Base-by-base conservation (phyloP, 1,140 invertebrate genomes). In the Drusus annulatus region DNA sequence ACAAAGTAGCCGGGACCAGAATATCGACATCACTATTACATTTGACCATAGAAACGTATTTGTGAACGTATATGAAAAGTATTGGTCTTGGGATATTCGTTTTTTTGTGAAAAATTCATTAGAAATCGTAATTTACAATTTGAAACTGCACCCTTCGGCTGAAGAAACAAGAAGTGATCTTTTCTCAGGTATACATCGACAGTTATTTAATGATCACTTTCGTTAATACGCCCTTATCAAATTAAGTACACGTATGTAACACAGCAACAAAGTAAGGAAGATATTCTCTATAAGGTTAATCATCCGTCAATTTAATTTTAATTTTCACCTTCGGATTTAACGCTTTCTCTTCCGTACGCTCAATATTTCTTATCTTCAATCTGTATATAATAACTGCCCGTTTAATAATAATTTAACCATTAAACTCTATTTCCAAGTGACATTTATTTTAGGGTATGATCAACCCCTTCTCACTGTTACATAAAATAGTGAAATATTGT, bases 221-320 rank as follows among this genome's bases (percentile, higher is more conserved):
- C n/a, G n/a, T n/a, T n/a, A n/a, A n/a, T n/a, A n/a, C n/a, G n/a
- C n/a, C n/a, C n/a, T 8, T 51, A 45, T 50, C 17, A 50, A 69
- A 69, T 69, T 19, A 21, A 13, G 54, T 31, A 23, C 36, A 69
- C 36, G 65, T 50, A 69, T 50, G 65, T 69, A 69, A 69, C 17
- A 69, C 36, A 4, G 45, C n/a, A 50, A 21, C 62, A 65, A 65
- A 65, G 28, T 13, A 10, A 31, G 10, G 28, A 28, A 65, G 25
- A 25, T 23, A 45, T 45, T 69, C 31, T 69, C 0, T 51, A 69
- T 69, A 19, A 45, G 65, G 65, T 69, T 45, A 69, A 51, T 51
- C 65, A 51, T 17, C n/a, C 36, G 16, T 69, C 65, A 69, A 69
- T 50, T 69, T 19, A 50, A 69, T 50, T 69, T 21, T 19, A 28